Base-by-base conservation (phyloP, 2,797 vertebrate species). In the Sebastes taczanowskii region DNA sequence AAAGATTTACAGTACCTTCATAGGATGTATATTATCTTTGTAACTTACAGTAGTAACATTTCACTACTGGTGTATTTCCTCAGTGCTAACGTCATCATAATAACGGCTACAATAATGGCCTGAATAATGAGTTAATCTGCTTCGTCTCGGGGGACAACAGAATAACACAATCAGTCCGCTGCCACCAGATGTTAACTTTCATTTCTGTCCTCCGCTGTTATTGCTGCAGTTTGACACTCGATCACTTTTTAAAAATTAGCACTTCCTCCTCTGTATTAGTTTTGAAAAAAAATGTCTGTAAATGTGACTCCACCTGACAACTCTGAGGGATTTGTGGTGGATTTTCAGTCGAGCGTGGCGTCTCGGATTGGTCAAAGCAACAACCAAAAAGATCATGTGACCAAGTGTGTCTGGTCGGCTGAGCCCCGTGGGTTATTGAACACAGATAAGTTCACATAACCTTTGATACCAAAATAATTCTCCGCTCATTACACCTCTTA, bases 91-190 rank as follows among this genome's bases (percentile, higher is more conserved):
- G 18, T 59, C 53, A 2, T 83, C 69, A 72, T 84, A 77, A 74
- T 53, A 82, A 49, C 70, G 29, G 78, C 82, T 53, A 61, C 77
- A 81, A 58, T 83, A 91, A 86, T 78, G 25, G 22, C 7, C 78
- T 65, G 77, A 81, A 55, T 89, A 88, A 92, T 80, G 88, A 83
- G 72, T 80, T 90, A 87, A 94, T 92, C 84, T 83, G 76, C 80
- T 42, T 6, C 2, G 56, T 88, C 89, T 62, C 89, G 0, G 49
- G 89, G 84, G 90, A 82, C 64, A 49, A 55, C 83, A 86, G 71
- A 89, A 87, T 66, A 93, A 92, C 86, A 87, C 83, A 58, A 81
- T 84, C 83, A 71, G 67, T 59, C 74, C 1, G 34, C 85, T 75
- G 86, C 71, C 85, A 69, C 86, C 92, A 90, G 86, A 92, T 92